Conservation (phyloP, 2,888 invertebrate genomes). For the Clivina fossor region DNA sequence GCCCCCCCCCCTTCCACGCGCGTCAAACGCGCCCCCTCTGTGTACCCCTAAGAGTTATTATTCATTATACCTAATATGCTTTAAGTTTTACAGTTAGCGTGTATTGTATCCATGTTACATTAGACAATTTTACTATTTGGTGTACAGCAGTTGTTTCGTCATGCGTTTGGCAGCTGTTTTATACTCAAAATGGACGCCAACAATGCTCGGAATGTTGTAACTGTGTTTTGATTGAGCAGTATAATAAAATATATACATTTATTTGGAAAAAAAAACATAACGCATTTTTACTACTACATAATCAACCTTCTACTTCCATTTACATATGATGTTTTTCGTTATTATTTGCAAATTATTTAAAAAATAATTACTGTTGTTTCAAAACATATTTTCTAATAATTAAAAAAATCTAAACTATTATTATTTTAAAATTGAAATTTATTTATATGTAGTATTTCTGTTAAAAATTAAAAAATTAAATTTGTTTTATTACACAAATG, state of each 20-base stretch:
- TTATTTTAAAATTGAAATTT: no score
- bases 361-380: no score
- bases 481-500: no score
- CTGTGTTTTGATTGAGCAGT: slow-evolving; percentile 68
- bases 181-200: slow-evolving; percentile 38
- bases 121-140: slow-evolving; percentile 58
- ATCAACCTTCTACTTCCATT: no score
- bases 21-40: slow-evolving; percentile 18
- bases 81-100: slow-evolving; percentile 52
- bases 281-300: no score
- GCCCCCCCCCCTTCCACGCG: slow-evolving; percentile 6
- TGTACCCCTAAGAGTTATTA: slow-evolving; percentile 34
- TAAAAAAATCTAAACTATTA: no score
- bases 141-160: slow-evolving; percentile 57
- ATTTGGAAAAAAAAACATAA: no score
- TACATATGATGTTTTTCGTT: no score
- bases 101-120: slow-evolving; percentile 57
- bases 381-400: no score
- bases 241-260: slow-evolving; percentile 77
- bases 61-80: slow-evolving; percentile 34
- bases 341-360: no score
- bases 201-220: slow-evolving; percentile 54
- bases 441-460: no score
- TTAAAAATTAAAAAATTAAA: no score
- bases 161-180: slow-evolving; percentile 41